A percentile compares a stretch with the other conserved stretches of the same genome.
These are phyloP conservation scores for Drosophila leonis DNA, from an alignment of 2,888 invertebrate genomes.

Conservation along the genomic window DNA sequence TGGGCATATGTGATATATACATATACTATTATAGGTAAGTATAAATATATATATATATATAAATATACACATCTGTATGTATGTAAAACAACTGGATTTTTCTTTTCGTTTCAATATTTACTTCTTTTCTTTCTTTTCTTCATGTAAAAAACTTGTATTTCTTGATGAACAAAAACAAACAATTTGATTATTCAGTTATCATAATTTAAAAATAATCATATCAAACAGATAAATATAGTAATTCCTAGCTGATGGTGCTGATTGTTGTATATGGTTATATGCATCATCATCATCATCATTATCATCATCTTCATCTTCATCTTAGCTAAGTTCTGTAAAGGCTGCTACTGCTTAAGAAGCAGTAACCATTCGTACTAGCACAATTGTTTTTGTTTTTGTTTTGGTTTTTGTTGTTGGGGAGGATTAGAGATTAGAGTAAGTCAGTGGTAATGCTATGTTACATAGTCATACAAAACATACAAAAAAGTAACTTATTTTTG, in stretches of 20 bases:
- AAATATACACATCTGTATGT: background rate
- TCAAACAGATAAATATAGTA: slow-evolving; percentile 72
- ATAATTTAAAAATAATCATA: slow-evolving; percentile 73
- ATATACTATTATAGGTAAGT: slow-evolving; percentile 19
- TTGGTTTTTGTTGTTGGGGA: background rate
- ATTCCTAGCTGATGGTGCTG: slow-evolving; percentile 54
- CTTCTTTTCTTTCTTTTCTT: slow-evolving; percentile 63
- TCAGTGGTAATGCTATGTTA: slow-evolving; percentile 31
- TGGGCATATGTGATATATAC: background rate
- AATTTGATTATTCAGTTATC: slow-evolving; percentile 73
- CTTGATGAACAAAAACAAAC: slow-evolving; percentile 78
- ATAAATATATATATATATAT: slow-evolving; percentile 13
- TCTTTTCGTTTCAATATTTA: slow-evolving; percentile 64
- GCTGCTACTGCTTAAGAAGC: slow-evolving; percentile 38
- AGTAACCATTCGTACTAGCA: slow-evolving; percentile 40
- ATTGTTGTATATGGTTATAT: slow-evolving; percentile 8
- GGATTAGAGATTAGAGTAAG: background rate
- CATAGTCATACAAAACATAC: slow-evolving; percentile 20
- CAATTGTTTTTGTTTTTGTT: slow-evolving; percentile 15
- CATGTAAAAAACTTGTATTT: slow-evolving; percentile 77
- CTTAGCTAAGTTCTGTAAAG: slow-evolving; percentile 34
- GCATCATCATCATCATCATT: slow-evolving; percentile 1
- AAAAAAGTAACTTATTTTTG: background rate
- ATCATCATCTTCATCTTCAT: slow-evolving; percentile 4
- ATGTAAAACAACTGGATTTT: slow-evolving; percentile 69